Evolutionary conservation across 2,888 invertebrate genomes (phyloP), one percentile per base, ranked within the genome.

Genomic region (Neria commutata): DNA sequence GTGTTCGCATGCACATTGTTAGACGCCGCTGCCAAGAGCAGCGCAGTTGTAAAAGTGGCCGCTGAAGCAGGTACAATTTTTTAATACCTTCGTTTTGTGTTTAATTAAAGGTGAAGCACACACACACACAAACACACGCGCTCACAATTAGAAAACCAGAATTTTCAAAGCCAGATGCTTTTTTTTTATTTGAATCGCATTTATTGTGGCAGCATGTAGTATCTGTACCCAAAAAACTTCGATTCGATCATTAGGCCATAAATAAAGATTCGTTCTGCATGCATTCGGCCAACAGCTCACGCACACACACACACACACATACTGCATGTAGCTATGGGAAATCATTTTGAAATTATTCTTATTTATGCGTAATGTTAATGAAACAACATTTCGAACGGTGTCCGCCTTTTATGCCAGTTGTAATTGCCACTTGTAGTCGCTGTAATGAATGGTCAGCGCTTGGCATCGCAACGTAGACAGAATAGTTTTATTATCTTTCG

Each of bases 91-190:
- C 70, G 74, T 72, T 72, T 72, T 70, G 71, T 74, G 72, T 74
- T 72, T 72, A 72, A 72, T 72, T 72, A 72, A 72, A 72, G 72
- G 71, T 74, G 74, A 74, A 72, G 72, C 71, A 72, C 71, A 74
- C 70, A 69, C 71, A 72, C 73, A 72, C 72, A 73, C 73, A 71
- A 73, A 73, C n/a, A 42, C 19, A 19, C n/a, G n/a, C n/a, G n/a
- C n/a, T n/a, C n/a, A n/a, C n/a, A n/a, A n/a, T n/a, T n/a, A n/a
- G n/a, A 21, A 42, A 42, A 37, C 3, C 4, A 73, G 73, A 72
- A 72, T 72, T 72, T 73, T 73, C 73, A 66, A 63, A 70, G 69
- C 60, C 61, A 58, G 63, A 66, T 70, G 69, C n/a, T 33, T n/a
- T n/a, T n/a, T n/a, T 49, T 69, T 59, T 58, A 62, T 47, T 49